Evolutionary conservation across 2,797 vertebrate genomes (phyloP).

Genomic region (Myoxocephalus aenaeus): DNA sequence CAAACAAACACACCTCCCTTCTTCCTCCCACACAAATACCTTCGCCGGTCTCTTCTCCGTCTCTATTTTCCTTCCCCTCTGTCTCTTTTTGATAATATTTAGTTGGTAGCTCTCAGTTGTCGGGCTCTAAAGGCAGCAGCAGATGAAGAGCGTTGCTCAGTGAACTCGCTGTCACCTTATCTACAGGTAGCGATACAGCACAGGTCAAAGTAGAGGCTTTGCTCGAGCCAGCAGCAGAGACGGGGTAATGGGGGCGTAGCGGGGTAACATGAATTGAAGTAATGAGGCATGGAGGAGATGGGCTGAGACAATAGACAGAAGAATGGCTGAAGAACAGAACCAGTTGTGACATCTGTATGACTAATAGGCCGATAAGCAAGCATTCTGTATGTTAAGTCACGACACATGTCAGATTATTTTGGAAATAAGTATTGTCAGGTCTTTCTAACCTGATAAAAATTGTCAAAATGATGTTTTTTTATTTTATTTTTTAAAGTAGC

Average conservation of each 20-base stretch:
- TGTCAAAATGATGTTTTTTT: neutral
- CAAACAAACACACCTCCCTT: slow-evolving; percentile 24
- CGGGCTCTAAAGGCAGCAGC: slow-evolving; percentile 63
- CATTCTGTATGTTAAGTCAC: neutral
- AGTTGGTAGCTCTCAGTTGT: slow-evolving; percentile 58
- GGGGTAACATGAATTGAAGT: slow-evolving; percentile 58
- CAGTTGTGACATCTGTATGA: neutral
- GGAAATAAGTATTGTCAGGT: neutral
- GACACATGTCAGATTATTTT: neutral
- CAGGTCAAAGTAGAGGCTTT: slow-evolving; percentile 72
- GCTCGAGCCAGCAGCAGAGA: slow-evolving; percentile 57
- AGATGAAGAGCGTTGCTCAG: slow-evolving; percentile 78
- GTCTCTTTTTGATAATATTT: slow-evolving; percentile 68
- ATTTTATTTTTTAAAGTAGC: slow-evolving; percentile 17
- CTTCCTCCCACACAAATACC: slow-evolving; percentile 49
- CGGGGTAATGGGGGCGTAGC: slow-evolving; percentile 11
- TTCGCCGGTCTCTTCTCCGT: slow-evolving; percentile 28
- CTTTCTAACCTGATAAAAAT: neutral
- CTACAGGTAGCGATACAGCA: slow-evolving; percentile 65
- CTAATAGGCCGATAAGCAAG: slow-evolving; percentile 1
- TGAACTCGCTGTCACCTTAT: slow-evolving; percentile 77
- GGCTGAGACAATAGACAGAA: slow-evolving; percentile 40
- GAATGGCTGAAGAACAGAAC: slow-evolving; percentile 11
- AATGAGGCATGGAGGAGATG: slow-evolving; percentile 43
- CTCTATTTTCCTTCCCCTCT: slow-evolving; percentile 54